Conservation (phyloP, 2,113 vertebrate genomes). For the Pluvianellus socialis region DNA sequence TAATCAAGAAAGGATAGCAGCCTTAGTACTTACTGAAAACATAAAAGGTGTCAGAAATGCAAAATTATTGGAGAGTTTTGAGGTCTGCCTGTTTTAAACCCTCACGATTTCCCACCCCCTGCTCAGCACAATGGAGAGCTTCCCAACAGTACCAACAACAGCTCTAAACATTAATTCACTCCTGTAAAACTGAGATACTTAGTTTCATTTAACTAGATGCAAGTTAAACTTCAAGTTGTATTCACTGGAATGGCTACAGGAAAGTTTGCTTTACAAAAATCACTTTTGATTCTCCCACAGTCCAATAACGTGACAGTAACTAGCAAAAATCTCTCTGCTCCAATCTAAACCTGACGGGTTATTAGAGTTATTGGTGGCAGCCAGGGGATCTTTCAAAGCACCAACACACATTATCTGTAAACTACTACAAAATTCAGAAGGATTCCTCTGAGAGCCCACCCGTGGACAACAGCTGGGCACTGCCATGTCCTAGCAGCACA, state of each 20-base stretch:
- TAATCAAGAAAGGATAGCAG: neutral
- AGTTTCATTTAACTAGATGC: neutral
- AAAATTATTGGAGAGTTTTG: neutral
- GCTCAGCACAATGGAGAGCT: neutral
- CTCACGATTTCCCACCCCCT: neutral
- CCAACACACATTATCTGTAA: neutral
- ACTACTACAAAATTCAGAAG: neutral
- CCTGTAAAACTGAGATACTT: neutral
- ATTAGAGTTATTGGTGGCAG: neutral
- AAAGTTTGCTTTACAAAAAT: neutral
- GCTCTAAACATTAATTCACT: neutral
- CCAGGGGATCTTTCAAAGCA: neutral
- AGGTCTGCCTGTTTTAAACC: neutral
- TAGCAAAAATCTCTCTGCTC: neutral
- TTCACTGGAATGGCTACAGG: fast-evolving
- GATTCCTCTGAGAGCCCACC: neutral
- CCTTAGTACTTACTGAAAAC: neutral
- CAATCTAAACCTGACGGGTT: neutral
- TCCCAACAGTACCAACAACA: neutral
- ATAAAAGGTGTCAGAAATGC: neutral
- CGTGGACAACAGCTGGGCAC: too few species aligned
- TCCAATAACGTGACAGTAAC: neutral
- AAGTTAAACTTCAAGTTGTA: neutral
- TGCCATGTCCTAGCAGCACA: fast-evolving
- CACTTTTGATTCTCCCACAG: neutral